Base-by-base conservation (phyloP, 2,888 invertebrate genomes). In the Ctena decussata region DNA sequence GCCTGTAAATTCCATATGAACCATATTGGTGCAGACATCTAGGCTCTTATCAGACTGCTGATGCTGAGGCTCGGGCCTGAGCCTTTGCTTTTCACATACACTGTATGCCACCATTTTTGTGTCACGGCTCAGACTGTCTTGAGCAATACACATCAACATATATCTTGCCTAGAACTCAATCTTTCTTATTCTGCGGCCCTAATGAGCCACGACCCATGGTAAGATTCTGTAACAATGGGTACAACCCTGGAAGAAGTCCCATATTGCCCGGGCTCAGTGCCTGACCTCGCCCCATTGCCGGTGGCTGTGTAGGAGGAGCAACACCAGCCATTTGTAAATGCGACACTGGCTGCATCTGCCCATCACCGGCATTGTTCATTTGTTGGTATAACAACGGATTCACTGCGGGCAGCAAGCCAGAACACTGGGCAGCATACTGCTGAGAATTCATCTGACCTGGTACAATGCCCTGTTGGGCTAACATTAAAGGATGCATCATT, bases 221-320 rank as follows among this genome's bases (percentile, higher is more conserved):
- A 15, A 88, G 69, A 73, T 88, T 83, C 65, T 88, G 85, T 0
- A 88, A 27, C 18, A 85, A 46, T 15, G 88, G 88, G 57, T 85
- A 32, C 3, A 88, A 49, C 11, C 88, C 85, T 15, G 88, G 88
- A 24, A 88, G 44, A 53, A 85, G 73, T 1, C 83, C 83, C 39
- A 60, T 53, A 74, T 46, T 77, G 27, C n/a, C 41, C 0, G 73
- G 46, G 6, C 70, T 41, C 30, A 87, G n/a, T 15, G 69, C 30
- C 44, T 85, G 85, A 32, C 88, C 88, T 44, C 88, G 60, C 12
- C 88, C 88, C 18, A 82, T 2, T 57, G 77, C 27, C 39, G 77
- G 76, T 18, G 39, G 46, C 21, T 30, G 30, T 5, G 2, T n/a
- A 11, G 44, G 6, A 1, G 15, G 8, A 24, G 21, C 41, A 1